Evolutionary conservation across 2,797 vertebrate species (phyloP).

Genomic region (Hydrocynus forskahlii): DNA sequence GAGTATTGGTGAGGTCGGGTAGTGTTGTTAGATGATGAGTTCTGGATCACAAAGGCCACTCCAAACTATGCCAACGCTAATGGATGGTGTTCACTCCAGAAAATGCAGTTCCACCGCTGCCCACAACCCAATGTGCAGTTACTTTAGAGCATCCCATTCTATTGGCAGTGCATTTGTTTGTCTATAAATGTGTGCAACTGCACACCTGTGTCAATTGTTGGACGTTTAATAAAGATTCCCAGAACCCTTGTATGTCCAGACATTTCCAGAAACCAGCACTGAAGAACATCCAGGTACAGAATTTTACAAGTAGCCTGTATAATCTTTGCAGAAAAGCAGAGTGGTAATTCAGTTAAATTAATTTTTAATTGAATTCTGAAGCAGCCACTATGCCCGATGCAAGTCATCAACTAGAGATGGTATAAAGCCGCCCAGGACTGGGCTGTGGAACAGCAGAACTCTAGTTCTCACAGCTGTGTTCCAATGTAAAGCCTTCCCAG

Average conservation of each 20-base stretch:
- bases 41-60: not conserved
- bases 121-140: not conserved
- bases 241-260: not conserved
- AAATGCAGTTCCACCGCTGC: not conserved
- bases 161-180: not conserved
- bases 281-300: no score
- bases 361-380: no score
- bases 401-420: no score
- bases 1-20: not conserved
- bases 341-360: not conserved
- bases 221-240: not conserved
- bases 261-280: not conserved
- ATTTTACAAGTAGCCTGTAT: not conserved
- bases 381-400: no score
- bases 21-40: not conserved
- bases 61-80: not conserved
- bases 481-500: no score
- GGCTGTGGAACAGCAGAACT: no score
- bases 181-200: not conserved
- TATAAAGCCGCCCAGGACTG: no score
- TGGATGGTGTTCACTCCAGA: not conserved
- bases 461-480: no score
- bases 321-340: not conserved
- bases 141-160: not conserved
- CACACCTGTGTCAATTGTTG: no score